A percentile compares a stretch with the other conserved stretches of the same genome.
Conservation (phyloP, 1,140 invertebrate species). For the Drosophila lini region DNA sequence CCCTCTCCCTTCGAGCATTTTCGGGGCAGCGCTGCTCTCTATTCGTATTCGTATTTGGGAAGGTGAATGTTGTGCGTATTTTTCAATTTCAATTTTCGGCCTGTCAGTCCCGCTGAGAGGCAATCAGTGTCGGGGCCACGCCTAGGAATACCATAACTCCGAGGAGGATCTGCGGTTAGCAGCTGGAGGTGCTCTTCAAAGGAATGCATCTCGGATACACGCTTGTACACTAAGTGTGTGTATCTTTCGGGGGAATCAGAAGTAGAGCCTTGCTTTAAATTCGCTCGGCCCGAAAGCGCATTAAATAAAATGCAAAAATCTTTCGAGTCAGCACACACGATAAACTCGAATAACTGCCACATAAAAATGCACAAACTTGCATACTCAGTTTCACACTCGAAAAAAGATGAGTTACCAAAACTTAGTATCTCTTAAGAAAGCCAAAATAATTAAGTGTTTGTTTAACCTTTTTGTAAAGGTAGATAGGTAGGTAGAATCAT, state of each 20-base stretch:
- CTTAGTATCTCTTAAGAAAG: background rate
- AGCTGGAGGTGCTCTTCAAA: slow-evolving; percentile 47
- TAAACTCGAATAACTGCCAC: slow-evolving; percentile 58
- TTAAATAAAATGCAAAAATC: slow-evolving; percentile 52
- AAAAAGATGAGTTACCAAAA: background rate
- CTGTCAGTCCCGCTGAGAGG: slow-evolving; percentile 61
- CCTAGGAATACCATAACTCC: slow-evolving; percentile 37
- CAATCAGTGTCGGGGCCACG: slow-evolving; percentile 69
- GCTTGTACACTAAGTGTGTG: background rate
- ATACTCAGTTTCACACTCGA: background rate
- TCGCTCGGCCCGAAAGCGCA: slow-evolving; percentile 21
- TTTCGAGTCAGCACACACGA: slow-evolving; percentile 49
- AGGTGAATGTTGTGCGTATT: slow-evolving; percentile 26
- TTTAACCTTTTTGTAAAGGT: background rate
- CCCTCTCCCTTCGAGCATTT: slow-evolving; percentile 15
- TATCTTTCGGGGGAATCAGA: slow-evolving; percentile 22
- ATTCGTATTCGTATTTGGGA: background rate
- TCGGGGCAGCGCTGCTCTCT: background rate
- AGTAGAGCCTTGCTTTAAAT: slow-evolving; percentile 19
- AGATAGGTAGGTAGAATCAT: background rate
- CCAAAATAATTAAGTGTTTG: background rate
- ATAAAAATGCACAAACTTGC: slow-evolving; percentile 62
- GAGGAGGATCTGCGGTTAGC: slow-evolving; percentile 38
- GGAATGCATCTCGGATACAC: slow-evolving; percentile 17
- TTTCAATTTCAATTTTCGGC: slow-evolving; percentile 62